These are phyloP conservation scores for Bubo scandiacus DNA, from an alignment of 2,113 vertebrate genomes.

Conservation along the genomic window DNA sequence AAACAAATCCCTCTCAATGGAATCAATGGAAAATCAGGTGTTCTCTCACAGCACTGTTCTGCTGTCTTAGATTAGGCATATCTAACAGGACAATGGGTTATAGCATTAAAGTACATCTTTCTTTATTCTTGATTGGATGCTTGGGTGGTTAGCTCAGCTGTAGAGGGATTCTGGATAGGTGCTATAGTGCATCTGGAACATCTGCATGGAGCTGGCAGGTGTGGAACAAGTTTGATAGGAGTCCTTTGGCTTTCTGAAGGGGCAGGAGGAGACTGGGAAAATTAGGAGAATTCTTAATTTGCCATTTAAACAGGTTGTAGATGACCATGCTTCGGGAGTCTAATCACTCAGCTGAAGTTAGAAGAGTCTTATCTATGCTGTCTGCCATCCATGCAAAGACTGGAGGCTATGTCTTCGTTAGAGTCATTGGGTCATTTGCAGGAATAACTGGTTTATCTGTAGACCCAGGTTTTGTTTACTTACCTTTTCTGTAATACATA, in stretches of 20 bases:
- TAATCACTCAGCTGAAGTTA: not conserved
- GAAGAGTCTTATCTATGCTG: not conserved
- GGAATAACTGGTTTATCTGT: not conserved
- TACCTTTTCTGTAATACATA: not conserved
- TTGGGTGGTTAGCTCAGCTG: not conserved
- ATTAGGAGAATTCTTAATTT: not conserved
- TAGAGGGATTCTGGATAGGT: not conserved
- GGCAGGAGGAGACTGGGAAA: not conserved
- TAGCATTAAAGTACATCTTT: not conserved
- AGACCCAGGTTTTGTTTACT: not conserved
- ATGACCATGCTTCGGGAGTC: not conserved
- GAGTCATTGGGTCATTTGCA: not conserved
- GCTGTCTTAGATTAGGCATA: not conserved
- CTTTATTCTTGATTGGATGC: not conserved
- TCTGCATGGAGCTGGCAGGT: accelerated
- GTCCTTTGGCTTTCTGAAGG: not conserved
- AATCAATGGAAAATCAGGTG: not conserved
- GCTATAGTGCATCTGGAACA: not conserved
- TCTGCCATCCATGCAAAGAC: not conserved
- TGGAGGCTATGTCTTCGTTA: not conserved
- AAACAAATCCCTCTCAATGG: not conserved
- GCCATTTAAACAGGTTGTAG: not conserved
- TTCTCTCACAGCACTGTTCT: not conserved
- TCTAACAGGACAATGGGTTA: not conserved
- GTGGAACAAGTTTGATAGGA: not conserved